Conservation (phyloP, 2,797 vertebrate genomes). For the Dicrostonyx torquatus region DNA sequence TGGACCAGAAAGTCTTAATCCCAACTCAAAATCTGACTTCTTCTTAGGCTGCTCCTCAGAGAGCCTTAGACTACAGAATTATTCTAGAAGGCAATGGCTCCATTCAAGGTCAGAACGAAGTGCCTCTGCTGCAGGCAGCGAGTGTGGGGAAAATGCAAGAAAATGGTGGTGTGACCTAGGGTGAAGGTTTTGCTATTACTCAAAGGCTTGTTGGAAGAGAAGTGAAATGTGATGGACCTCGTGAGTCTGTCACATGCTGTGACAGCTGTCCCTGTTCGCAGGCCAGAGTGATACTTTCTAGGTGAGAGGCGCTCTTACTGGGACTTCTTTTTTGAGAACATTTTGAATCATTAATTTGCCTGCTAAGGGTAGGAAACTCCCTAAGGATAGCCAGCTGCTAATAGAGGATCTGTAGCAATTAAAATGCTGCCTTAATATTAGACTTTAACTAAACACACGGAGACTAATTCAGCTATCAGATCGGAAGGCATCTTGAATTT, state of each 20-base stretch:
- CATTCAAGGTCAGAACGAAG: slow-evolving; percentile 36
- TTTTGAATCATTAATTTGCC: neutral
- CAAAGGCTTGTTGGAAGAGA: slow-evolving; percentile 50
- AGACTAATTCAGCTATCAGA: neutral
- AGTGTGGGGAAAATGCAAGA: slow-evolving; percentile 30
- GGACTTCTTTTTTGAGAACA: neutral
- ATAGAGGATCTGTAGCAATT: neutral
- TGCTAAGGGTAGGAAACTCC: neutral
- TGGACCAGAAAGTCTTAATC: neutral
- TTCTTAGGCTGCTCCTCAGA: neutral
- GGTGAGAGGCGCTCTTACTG: neutral
- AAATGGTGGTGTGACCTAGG: slow-evolving; percentile 14
- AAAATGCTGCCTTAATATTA: neutral
- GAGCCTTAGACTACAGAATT: neutral
- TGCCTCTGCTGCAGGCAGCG: neutral
- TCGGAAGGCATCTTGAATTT: neutral
- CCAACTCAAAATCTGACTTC: neutral
- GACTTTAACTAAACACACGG: neutral
- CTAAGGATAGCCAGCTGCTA: neutral
- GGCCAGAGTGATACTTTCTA: slow-evolving; percentile 27
- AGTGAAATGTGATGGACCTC: slow-evolving; percentile 13
- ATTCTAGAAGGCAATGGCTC: neutral
- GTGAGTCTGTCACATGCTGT: slow-evolving; percentile 51
- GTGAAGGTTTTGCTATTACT: slow-evolving; percentile 43
- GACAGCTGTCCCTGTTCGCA: neutral